Evolutionary conservation across 2,888 invertebrate genomes (phyloP).

Genomic region (Ametastegia equiseti): DNA sequence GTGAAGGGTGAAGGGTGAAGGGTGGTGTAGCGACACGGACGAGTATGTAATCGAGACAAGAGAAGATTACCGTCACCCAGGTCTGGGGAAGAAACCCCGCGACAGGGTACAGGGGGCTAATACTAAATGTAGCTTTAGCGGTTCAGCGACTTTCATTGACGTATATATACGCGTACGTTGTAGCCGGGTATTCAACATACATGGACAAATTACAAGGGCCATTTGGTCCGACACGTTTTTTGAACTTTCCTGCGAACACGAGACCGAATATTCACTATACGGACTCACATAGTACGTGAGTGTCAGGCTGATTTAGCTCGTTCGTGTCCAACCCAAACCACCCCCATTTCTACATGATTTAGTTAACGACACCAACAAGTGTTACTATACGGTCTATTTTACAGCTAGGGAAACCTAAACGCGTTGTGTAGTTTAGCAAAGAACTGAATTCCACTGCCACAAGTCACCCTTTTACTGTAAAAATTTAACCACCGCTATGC

Average conservation of each 20-base stretch:
- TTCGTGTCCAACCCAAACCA: neutral
- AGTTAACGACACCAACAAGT: conserved; percentile 1
- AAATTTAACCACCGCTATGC: neutral
- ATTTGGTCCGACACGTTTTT: conserved; percentile 7
- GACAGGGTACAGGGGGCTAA: conserved; percentile 1
- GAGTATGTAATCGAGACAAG: conserved; percentile 48
- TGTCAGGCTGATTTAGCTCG: conserved; percentile 9
- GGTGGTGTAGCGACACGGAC: conserved; percentile 37
- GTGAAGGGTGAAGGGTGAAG: neutral
- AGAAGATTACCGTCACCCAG: conserved; percentile 41
- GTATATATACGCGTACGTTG: neutral
- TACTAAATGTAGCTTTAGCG: conserved; percentile 14
- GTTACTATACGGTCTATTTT: conserved; percentile 8
- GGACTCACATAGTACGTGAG: neutral
- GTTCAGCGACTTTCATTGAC: neutral
- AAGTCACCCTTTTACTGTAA: too few species aligned
- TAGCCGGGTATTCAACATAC: neutral
- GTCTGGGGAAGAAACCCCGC: conserved; percentile 13
- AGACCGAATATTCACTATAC: neutral
- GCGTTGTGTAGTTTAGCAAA: neutral
- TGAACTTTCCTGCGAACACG: neutral
- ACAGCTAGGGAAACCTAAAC: neutral
- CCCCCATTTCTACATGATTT: conserved; percentile 8
- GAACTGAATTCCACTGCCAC: neutral
- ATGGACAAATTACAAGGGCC: neutral